A percentile compares a stretch with the other conserved stretches of the same genome.
These are phyloP conservation scores for Strigamia maritima DNA, from an alignment of 2,888 invertebrate species.

Conservation along the genomic window DNA sequence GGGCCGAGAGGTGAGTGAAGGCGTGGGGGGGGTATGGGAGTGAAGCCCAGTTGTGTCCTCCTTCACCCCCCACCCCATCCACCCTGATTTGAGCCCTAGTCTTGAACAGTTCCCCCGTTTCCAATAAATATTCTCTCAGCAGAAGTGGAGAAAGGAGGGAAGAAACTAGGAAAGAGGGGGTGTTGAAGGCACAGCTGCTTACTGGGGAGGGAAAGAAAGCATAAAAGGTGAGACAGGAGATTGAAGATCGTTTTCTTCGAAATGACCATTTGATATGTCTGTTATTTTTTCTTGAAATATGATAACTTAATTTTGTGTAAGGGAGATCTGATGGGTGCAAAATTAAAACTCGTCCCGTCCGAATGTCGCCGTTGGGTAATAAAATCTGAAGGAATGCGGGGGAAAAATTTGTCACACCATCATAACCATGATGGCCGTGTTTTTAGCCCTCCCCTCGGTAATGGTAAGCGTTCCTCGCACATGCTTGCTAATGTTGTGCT, in stretches of 20 bases:
- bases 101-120: constrained; percentile 19
- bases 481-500: background rate
- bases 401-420: background rate
- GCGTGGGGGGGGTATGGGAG: constrained; percentile 23
- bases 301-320: background rate
- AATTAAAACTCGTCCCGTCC: background rate
- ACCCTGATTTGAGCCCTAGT: background rate
- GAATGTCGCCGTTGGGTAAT: constrained; percentile 9
- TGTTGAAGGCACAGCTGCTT: constrained; percentile 19
- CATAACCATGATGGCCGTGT: constrained; percentile 1
- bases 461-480: background rate
- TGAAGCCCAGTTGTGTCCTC: constrained; percentile 7
- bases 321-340: background rate
- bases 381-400: background rate
- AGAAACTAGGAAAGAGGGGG: background rate
- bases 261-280: constrained; percentile 16
- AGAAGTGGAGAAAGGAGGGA: constrained; percentile 17
- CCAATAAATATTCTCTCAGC: constrained; percentile 12
- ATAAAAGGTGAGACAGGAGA: constrained; percentile 19
- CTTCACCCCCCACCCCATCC: background rate
- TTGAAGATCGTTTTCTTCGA: background rate
- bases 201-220: background rate
- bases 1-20: constrained; percentile 23
- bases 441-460: background rate
- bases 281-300: background rate